Base-by-base conservation (phyloP, 2,888 invertebrate genomes). In the Diplolepis rosae region DNA sequence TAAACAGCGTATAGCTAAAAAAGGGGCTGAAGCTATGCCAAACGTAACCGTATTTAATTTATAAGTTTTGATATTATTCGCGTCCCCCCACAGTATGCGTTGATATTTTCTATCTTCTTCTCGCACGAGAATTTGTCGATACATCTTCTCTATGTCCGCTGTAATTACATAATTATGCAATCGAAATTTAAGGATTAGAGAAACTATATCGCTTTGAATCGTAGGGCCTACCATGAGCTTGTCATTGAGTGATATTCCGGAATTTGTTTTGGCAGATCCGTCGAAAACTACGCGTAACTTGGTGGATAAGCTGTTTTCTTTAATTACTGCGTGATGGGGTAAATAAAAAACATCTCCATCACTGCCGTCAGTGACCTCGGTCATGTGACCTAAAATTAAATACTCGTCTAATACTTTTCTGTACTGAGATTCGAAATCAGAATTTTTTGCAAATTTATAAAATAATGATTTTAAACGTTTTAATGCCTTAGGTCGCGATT, bases 231-330 rank as follows among this genome's bases (percentile, higher is more conserved):
- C 65, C 28, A 76, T 28, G 9, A 76, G 69, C 5, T 30, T 30
- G 15, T 77, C 71, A 22, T 79, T 78, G 1, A 77, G 30, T n/a
- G 77, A 70, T 7, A 56, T 18, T 11, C 73, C 71, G 6, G 4
- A 35, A 9, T 69, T 66, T 7, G 77, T 66, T 51, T 70, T 73
- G 0, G 73, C 68, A 1, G 79, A 74, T 3, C 61, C 75, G 24
- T 79, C 69, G 15, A 77, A 76, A 1, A 77, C 76, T 1, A 77
- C 75, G 28, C 76, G 45, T 4, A 74, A 15, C 28, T 77, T 79
- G 0, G 76, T 76, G 0, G 76, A 72, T 4, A 45, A 35, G n/a
- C 74, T 76, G 2, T 54, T 61, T 7, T 50, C 30, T 9, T 70
- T 68, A 4, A 77, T 42, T 1, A 78, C 76, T 0, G 75, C 66